Percentiles rank a stretch among this genome's conserved stretches.
Evolutionary conservation across 35 echinoderm and acorn worm genomes (phyloP).

Genomic region (Stichopus chloronotus): DNA sequence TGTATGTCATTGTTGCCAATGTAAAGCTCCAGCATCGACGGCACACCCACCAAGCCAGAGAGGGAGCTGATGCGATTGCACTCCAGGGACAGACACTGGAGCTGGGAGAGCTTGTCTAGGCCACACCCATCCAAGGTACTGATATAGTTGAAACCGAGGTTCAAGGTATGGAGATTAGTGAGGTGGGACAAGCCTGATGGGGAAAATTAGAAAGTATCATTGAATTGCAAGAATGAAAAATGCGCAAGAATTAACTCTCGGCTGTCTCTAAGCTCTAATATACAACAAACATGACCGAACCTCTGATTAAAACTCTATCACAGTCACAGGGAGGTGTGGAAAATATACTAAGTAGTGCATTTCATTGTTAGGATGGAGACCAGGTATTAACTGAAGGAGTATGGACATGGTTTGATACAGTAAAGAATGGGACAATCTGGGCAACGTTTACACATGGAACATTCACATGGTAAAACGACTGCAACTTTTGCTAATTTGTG

Average conservation of each 20-base stretch:
- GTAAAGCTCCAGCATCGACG: conserved; percentile 91
- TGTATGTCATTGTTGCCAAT: conserved; percentile 92
- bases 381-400: no score
- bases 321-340: background rate
- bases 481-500: no score
- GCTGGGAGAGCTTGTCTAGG: conserved; percentile 73
- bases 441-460: no score
- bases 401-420: no score
- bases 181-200: conserved; percentile 79
- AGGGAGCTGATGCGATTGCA: conserved; percentile 86
- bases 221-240: no score
- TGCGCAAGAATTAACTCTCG: no score
- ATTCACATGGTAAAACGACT: no score
- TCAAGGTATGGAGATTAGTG: conserved; percentile 78
- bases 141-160: conserved; percentile 85
- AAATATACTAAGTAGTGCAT: no score
- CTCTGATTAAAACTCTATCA: background rate
- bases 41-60: conserved; percentile 65
- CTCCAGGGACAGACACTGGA: conserved; percentile 88
- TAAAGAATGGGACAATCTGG: no score
- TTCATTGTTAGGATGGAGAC: no score
- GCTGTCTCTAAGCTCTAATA: background rate
- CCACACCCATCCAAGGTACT: conserved; percentile 78
- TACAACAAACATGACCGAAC: background rate
- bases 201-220: background rate